Evolutionary conservation across 2,797 vertebrate genomes (phyloP), one percentile per base, ranked within the genome.

Genomic region (Bovichtus variegatus): DNA sequence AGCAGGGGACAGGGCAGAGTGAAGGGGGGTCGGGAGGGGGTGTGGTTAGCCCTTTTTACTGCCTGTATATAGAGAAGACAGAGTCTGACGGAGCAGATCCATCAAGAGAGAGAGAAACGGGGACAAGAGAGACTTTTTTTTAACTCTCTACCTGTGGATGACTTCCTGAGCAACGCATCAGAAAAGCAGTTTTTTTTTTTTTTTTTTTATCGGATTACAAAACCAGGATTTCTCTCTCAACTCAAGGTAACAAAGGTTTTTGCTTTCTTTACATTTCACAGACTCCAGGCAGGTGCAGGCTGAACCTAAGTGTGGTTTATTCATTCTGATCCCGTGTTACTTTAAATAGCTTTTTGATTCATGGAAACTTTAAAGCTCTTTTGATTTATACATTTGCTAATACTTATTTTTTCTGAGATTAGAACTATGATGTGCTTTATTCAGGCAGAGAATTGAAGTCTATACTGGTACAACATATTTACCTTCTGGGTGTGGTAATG

Each of bases 21-120:
- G 85, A 23, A 74, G 77, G 70, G 81, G 74, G 66, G 55, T 8
- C 1, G 2, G 27, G 5, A 1, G 74, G 78, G 73, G 91, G 92
- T 91, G 92, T 90, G 92, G 93, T 90, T 93, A 76, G 71, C 65
- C 55, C 65, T 55, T 49, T 77, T 76, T 40, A 15, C 78, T 90
- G 91, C 63, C 89, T 93, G 75, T 94, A 94, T 95, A 95, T 92
- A 96, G 90, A 88, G 92, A 82, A 80, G 81, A 77, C 81, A 51
- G 75, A 84, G 72, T 54, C 68, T 79, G 83, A 62, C 83, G 83
- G 87, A 87, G 78, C 85, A 90, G 88, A 86, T 78, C 84, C 82
- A 85, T 78, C 44, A 59, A 76, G 76, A 75, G 87, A 76, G 81
- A 49, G 58, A 68, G 64, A 66, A 74, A 55, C 47, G 75, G 55